phyloP scores from a whole-genome alignment of 2,888 invertebrate genomes.

The Chromoteleia sp. region DNA sequence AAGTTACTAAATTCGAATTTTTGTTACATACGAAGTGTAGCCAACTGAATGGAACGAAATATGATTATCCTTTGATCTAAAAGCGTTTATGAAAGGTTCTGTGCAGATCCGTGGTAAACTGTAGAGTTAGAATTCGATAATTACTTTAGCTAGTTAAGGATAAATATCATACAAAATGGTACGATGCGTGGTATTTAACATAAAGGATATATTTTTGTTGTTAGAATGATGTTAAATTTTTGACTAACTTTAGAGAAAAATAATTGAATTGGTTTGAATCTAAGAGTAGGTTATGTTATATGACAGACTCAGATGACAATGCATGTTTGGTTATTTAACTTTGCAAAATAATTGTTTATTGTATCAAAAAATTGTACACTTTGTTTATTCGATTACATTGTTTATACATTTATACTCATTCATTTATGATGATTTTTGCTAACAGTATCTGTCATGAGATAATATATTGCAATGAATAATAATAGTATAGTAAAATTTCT shows the following conservation, averaged over 20 bases:
- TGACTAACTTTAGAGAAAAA: background rate
- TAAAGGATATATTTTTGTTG: background rate
- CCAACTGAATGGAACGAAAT: no score
- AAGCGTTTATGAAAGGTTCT: no score
- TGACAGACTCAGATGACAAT: conserved; percentile 47
- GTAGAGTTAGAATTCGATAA: background rate
- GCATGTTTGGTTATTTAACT: conserved; percentile 49
- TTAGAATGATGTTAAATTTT: background rate
- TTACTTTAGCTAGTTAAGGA: background rate
- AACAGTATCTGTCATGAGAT: no score
- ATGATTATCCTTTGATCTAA: no score
- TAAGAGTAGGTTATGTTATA: conserved; percentile 37
- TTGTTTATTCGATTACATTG: background rate
- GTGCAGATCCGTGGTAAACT: no score
- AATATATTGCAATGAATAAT: no score
- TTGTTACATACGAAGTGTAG: no score
- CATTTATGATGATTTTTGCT: no score
- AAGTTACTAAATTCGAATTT: no score
- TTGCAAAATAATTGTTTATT: conserved; percentile 15
- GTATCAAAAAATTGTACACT: background rate
- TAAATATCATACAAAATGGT: conserved; percentile 8
- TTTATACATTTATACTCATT: background rate
- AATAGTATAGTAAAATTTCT: no score
- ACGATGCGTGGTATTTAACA: background rate
- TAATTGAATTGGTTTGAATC: background rate